These are phyloP conservation scores for Edolisoma coerulescens DNA, from an alignment of 2,113 vertebrate genomes.

Conservation along the genomic window DNA sequence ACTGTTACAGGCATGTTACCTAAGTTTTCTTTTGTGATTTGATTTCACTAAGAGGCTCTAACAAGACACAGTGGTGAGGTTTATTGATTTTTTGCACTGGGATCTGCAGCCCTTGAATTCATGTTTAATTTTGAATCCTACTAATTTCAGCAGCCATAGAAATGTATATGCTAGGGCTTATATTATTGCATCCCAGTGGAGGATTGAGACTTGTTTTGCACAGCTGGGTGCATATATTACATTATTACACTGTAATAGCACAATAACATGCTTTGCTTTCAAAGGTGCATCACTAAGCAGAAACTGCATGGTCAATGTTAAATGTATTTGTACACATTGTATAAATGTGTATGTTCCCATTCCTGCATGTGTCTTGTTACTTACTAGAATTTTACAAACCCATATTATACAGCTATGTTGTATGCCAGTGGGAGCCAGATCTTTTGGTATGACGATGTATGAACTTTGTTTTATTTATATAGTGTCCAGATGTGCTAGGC, in stretches of 20 bases:
- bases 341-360: slow-evolving; percentile 63
- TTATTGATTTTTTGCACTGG: background rate
- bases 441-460: background rate
- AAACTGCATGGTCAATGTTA: slow-evolving; percentile 60
- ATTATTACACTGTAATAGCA: background rate
- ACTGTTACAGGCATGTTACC: background rate
- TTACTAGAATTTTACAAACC: background rate
- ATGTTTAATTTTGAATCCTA: background rate
- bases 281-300: slow-evolving; percentile 5
- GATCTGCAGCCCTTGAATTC: background rate
- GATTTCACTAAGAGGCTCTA: background rate
- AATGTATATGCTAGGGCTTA: background rate
- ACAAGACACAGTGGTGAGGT: background rate
- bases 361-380: slow-evolving; percentile 58
- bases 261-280: slow-evolving; percentile 27
- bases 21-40: background rate
- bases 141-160: background rate
- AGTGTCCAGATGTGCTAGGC: slow-evolving; percentile 60
- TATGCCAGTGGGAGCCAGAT: slow-evolving; percentile 12
- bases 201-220: background rate
- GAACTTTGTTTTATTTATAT: slow-evolving; percentile 53
- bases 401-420: background rate
- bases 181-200: background rate
- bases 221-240: background rate
- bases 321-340: slow-evolving; percentile 63